Conservation (phyloP, 2,797 vertebrate species). For the Valencia hispanica region DNA sequence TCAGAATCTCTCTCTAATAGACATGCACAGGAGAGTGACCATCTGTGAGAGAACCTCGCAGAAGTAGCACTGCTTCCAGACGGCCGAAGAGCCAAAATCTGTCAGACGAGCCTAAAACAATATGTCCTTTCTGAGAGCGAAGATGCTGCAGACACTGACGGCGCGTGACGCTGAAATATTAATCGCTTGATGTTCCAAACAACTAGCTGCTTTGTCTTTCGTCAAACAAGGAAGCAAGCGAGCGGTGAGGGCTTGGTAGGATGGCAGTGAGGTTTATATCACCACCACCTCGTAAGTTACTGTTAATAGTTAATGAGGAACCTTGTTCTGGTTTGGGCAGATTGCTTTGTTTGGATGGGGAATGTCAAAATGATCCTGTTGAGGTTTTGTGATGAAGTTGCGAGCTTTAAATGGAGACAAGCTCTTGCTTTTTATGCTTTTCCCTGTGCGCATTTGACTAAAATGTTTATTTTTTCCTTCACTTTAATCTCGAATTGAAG, state of each 20-base stretch:
- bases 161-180: conserved; percentile 50
- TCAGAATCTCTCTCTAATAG: conserved; percentile 7
- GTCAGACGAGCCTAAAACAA: conserved; percentile 58
- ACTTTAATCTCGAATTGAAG: background rate
- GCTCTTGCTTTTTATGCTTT: background rate
- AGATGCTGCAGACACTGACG: conserved; percentile 21
- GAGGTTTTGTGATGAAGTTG: conserved; percentile 1
- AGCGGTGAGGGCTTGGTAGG: conserved; percentile 42
- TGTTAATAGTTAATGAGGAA: conserved; percentile 73
- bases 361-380: conserved; percentile 16
- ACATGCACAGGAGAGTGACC: conserved; percentile 34
- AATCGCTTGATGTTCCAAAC: conserved; percentile 53
- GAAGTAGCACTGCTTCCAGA: conserved; percentile 58
- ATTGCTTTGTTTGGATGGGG: conserved; percentile 54
- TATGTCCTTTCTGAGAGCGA: conserved; percentile 15
- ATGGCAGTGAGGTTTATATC: conserved; percentile 42
- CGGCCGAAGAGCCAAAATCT: conserved; percentile 59
- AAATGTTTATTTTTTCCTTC: background rate
- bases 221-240: conserved; percentile 14
- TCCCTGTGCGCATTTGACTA: background rate
- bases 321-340: conserved; percentile 37
- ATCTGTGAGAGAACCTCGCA: conserved; percentile 54
- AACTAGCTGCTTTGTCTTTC: conserved; percentile 62
- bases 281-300: conserved; percentile 36
- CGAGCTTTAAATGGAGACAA: background rate